phyloP scores from a whole-genome alignment of 2,113 vertebrate genomes.

The Halcyon senegalensis region DNA sequence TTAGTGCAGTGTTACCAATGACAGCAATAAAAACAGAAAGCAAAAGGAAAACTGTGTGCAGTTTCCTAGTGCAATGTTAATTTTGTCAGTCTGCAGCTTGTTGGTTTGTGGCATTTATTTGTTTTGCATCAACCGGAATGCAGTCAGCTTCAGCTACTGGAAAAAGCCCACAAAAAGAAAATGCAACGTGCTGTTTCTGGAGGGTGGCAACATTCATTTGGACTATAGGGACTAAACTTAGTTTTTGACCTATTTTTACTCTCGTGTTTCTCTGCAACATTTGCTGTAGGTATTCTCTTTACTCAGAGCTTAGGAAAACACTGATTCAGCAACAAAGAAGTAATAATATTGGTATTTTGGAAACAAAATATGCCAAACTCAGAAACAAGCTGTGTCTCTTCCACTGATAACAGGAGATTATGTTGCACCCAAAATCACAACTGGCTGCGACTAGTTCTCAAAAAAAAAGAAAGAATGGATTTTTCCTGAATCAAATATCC shows the following conservation, averaged over 20 bases:
- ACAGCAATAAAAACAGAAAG: constrained; percentile 25
- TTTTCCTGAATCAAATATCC: constrained; percentile 8
- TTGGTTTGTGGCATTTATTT: background rate
- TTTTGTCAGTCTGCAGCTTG: constrained; percentile 6
- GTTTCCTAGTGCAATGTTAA: background rate
- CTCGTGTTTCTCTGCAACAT: background rate
- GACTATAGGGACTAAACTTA: background rate
- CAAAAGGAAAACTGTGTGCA: background rate
- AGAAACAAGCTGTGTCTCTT: constrained; percentile 13
- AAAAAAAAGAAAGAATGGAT: background rate
- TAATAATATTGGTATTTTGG: background rate
- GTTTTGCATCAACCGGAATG: background rate
- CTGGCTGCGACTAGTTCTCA: background rate
- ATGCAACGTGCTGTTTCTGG: background rate
- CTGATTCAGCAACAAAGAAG: background rate
- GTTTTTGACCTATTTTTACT: background rate
- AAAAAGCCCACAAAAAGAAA: background rate
- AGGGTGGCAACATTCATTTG: background rate
- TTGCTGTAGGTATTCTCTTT: background rate
- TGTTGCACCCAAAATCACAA: constrained; percentile 1
- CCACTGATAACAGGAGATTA: background rate
- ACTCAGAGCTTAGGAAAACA: background rate
- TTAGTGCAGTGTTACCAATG: background rate
- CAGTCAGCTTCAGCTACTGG: background rate
- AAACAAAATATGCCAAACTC: constrained; percentile 10